Evolutionary conservation across 35 echinoderm and acorn worm species (phyloP).

Genomic region (Hemicentrotus pulcherrimus): DNA sequence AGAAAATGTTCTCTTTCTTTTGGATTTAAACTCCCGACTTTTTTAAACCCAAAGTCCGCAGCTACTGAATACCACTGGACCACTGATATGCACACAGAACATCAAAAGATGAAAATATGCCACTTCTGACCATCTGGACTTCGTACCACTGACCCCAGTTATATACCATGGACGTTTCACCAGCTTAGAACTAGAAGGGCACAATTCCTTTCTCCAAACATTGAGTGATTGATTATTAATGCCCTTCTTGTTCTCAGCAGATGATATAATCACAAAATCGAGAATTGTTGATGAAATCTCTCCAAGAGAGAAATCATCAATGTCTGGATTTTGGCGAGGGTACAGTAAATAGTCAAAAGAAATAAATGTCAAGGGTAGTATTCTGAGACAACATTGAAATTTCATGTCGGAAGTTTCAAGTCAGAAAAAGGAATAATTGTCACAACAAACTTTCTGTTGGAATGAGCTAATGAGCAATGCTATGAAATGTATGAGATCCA

Average conservation of each 20-base stretch:
- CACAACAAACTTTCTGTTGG: not conserved
- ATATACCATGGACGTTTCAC: not conserved
- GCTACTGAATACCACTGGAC: not conserved
- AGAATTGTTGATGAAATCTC: not conserved
- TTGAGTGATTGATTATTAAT: not conserved
- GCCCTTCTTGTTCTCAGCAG: not conserved
- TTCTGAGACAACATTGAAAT: not conserved
- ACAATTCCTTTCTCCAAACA: not conserved
- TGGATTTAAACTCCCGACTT: not conserved
- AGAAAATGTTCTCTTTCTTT: not conserved
- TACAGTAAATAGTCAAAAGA: not conserved
- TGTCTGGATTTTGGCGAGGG: not conserved
- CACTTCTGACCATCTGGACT: not conserved
- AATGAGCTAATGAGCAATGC: not conserved
- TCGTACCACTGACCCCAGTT: not conserved
- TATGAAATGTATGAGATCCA: too few species aligned
- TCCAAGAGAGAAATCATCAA: not conserved
- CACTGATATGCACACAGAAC: not conserved
- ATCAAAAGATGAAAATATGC: not conserved
- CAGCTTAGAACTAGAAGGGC: not conserved
- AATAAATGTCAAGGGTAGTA: not conserved
- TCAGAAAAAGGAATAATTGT: not conserved
- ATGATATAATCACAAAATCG: not conserved
- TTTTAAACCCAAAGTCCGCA: too few species aligned
- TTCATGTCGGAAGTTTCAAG: not conserved